These are phyloP conservation scores for Ceriagrion tenellum DNA, from an alignment of 2,888 invertebrate genomes.

Conservation along the genomic window DNA sequence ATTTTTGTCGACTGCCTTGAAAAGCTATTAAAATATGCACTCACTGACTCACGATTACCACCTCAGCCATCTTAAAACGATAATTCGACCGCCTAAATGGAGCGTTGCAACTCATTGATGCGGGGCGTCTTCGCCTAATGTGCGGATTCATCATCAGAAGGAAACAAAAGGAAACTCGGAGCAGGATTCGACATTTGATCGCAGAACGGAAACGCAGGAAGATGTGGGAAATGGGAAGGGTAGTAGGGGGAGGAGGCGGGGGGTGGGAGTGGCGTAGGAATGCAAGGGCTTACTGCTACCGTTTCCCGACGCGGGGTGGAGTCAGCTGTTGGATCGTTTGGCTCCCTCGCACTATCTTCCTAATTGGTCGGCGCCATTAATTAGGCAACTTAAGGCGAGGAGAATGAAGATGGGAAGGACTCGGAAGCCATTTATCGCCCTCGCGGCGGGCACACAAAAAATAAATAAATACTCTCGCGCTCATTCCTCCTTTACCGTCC, in stretches of 20 bases:
- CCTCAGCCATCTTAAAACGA: too few species aligned
- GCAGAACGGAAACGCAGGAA: background rate
- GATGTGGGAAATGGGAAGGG: background rate
- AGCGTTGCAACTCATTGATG: too few species aligned
- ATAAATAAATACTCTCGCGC: background rate
- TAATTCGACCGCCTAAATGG: too few species aligned
- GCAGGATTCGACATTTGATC: background rate
- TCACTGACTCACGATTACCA: too few species aligned
- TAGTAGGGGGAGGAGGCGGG: background rate
- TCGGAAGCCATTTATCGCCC: conserved; percentile 11
- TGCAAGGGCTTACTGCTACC: background rate
- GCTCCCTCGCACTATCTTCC: background rate
- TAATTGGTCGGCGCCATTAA: conserved; percentile 34
- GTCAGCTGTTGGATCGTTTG: background rate
- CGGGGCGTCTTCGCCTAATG: too few species aligned
- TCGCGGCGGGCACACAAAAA: background rate
- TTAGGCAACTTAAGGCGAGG: conserved; percentile 17
- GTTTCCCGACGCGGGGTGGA: background rate
- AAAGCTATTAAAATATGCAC: too few species aligned
- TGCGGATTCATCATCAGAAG: too few species aligned
- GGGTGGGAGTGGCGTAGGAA: background rate
- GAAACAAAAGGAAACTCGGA: background rate
- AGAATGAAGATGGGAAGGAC: conserved; percentile 10
- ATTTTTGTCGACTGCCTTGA: too few species aligned
- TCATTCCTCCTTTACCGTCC: background rate